Conservation (phyloP, 1,140 invertebrate genomes). For the Caenorhabditis elegans region DNA sequence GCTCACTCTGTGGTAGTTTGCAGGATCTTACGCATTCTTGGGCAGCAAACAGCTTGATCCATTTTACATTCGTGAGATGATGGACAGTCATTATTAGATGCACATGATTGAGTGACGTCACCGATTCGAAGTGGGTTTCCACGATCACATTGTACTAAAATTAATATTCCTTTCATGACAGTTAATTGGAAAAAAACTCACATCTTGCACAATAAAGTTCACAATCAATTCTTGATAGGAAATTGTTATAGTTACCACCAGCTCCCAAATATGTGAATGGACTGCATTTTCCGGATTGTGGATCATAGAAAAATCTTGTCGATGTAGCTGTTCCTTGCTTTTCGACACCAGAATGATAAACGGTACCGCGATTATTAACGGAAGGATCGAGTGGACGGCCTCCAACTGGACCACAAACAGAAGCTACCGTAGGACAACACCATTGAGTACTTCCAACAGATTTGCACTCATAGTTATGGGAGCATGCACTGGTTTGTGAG, state of each 20-base stretch:
- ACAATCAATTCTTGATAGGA: slow-evolving; percentile 53
- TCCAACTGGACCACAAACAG: slow-evolving; percentile 44
- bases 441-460: slow-evolving; percentile 48
- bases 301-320: slow-evolving; percentile 64
- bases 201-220: slow-evolving; percentile 47
- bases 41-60: slow-evolving; percentile 48
- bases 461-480: slow-evolving; percentile 48
- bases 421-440: slow-evolving; percentile 47
- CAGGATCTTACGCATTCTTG: slow-evolving; percentile 43
- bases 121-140: slow-evolving; percentile 49
- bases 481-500: slow-evolving; percentile 34
- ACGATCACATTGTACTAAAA: slow-evolving; percentile 48
- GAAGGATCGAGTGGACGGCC: slow-evolving; percentile 47
- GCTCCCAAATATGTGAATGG: slow-evolving; percentile 67
- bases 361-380: neutral
- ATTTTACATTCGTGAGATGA: slow-evolving; percentile 49
- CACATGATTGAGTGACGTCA: slow-evolving; percentile 46
- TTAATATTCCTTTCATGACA: neutral
- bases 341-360: slow-evolving; percentile 48
- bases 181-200: neutral
- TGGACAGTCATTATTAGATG: slow-evolving; percentile 48
- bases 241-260: slow-evolving; percentile 67
- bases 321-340: slow-evolving; percentile 50
- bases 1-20: neutral
- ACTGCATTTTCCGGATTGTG: slow-evolving; percentile 60